phyloP scores from a whole-genome alignment of 2,888 invertebrate species.

The Choreutis nemorana region DNA sequence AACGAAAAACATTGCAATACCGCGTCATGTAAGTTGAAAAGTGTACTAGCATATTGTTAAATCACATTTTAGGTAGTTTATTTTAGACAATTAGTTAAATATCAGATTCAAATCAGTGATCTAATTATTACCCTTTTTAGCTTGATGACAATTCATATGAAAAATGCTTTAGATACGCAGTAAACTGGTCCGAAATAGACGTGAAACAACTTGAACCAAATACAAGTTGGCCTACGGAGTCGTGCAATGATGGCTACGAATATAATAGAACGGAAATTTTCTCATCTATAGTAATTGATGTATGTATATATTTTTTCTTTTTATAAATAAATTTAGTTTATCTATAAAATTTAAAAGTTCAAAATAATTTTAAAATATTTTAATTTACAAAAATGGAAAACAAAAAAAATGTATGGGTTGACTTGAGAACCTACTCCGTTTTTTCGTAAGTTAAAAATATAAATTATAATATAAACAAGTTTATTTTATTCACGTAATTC shows the following conservation, averaged over 20 bases:
- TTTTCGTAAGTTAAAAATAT: background rate
- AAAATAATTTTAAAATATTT: conserved; percentile 1
- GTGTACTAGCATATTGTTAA: background rate
- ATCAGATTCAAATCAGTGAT: too few relatives aligned
- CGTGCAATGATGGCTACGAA: conserved; percentile 81
- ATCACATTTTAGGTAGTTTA: conserved; percentile 1
- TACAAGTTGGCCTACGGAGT: conserved; percentile 72
- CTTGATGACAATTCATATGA: conserved; percentile 60
- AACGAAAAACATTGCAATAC: conserved; percentile 72
- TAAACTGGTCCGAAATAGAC: conserved; percentile 72
- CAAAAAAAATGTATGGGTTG: too few relatives aligned
- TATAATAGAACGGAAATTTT: conserved; percentile 73
- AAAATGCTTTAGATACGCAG: conserved; percentile 75
- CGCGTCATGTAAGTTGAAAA: conserved; percentile 62
- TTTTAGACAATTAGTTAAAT: too few relatives aligned
- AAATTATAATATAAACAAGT: background rate
- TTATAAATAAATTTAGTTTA: too few relatives aligned
- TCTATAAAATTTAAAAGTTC: background rate
- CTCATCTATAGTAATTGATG: conserved; percentile 87
- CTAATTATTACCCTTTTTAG: conserved; percentile 22
- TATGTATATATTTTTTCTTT: conserved; percentile 57
- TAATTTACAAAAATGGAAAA: too few relatives aligned
- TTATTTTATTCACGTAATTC: too few relatives aligned
- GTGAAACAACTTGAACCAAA: conserved; percentile 28
- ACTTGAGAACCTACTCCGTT: too few relatives aligned